Percentiles rank a stretch among this genome's conserved stretches.
phyloP scores from a whole-genome alignment of 2,888 invertebrate genomes.

The Ennomos erosarius region DNA sequence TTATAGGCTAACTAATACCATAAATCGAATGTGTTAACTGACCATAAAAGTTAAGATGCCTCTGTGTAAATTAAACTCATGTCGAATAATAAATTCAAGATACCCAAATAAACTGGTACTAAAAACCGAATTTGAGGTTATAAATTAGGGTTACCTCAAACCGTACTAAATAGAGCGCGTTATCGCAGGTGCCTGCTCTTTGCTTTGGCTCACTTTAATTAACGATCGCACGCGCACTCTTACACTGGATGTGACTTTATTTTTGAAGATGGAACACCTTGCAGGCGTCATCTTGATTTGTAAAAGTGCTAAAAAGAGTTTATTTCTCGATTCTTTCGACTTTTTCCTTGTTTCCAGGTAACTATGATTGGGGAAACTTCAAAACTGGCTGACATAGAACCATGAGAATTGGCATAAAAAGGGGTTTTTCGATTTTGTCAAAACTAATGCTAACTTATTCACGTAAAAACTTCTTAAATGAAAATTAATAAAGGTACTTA shows the following conservation, averaged over 20 bases:
- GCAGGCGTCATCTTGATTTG: no score
- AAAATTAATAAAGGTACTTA: no score
- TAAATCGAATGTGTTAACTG: constrained; percentile 27
- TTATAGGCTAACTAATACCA: neutral
- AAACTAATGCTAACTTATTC: no score
- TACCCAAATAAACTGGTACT: constrained; percentile 42
- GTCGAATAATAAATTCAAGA: constrained; percentile 36
- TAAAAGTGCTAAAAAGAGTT: no score
- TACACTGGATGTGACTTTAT: constrained; percentile 51
- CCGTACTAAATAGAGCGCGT: constrained; percentile 67
- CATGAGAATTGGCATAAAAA: no score
- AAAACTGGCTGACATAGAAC: no score
- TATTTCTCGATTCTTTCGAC: no score
- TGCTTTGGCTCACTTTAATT: constrained; percentile 73
- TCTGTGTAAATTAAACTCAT: constrained; percentile 32
- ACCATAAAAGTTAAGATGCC: constrained; percentile 33
- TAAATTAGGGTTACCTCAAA: constrained; percentile 76
- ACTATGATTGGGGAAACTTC: no score
- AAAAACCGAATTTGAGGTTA: constrained; percentile 44
- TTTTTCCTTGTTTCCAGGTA: no score
- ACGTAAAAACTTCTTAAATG: no score
- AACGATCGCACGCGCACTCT: constrained; percentile 49
- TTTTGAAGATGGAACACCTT: no score
- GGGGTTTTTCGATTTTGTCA: no score
- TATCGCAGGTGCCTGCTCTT: constrained; percentile 75